Conservation (phyloP, 2,888 invertebrate genomes). For the Lumbricus terrestris region DNA sequence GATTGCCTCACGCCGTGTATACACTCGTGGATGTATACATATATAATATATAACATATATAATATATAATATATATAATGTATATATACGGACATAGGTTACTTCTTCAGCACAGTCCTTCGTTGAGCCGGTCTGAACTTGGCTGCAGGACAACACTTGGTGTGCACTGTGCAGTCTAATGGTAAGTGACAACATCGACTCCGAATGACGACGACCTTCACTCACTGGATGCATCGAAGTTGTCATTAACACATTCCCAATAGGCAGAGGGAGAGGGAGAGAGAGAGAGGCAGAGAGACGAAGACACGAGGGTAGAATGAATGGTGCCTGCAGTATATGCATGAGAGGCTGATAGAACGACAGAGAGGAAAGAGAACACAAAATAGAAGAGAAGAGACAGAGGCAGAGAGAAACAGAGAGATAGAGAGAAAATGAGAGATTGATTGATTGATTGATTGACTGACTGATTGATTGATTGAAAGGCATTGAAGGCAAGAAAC, state of each 20-base stretch:
- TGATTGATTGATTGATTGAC: too few species aligned
- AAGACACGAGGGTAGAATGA: neutral
- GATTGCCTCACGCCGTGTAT: neutral
- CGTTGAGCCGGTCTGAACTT: neutral
- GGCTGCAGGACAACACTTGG: too few species aligned
- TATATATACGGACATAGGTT: neutral
- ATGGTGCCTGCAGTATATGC: too few species aligned
- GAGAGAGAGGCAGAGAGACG: neutral
- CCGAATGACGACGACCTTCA: neutral
- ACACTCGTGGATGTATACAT: too few species aligned
- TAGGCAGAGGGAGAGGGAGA: neutral
- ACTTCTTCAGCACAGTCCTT: neutral
- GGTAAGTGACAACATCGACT: neutral
- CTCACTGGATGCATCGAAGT: neutral
- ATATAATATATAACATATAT: too few species aligned
- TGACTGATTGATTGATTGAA: neutral
- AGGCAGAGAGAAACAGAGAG: neutral
- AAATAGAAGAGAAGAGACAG: neutral
- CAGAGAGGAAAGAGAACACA: neutral
- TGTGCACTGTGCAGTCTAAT: too few species aligned
- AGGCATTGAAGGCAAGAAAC: neutral
- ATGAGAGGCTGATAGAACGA: neutral
- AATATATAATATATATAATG: too few species aligned
- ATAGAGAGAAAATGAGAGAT: neutral
- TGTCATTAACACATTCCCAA: neutral